A percentile compares a stretch with the other conserved stretches of the same genome.
Evolutionary conservation across 2,797 vertebrate species (phyloP).

Genomic region (Lacerta bilineata): DNA sequence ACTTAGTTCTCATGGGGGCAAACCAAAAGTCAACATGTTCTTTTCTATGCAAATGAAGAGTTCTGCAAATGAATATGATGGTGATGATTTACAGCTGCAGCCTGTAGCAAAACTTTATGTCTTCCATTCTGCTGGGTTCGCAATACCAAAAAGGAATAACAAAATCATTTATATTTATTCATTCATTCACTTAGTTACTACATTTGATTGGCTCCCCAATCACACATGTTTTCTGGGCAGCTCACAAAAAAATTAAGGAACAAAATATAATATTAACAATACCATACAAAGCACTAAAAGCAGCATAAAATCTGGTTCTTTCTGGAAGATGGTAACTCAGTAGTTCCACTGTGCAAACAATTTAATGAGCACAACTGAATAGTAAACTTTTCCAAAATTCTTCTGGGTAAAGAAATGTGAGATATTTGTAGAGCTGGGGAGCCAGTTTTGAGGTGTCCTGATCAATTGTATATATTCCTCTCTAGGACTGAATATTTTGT

Average conservation of each 20-base stretch:
- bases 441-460: background rate
- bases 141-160: background rate
- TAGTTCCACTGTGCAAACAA: background rate
- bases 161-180: background rate
- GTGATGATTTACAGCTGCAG: background rate
- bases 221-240: no score
- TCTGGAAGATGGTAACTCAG: background rate
- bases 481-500: background rate
- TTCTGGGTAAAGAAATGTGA: background rate
- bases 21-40: conserved; percentile 15
- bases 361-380: background rate
- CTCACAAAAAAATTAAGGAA: no score
- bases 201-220: no score
- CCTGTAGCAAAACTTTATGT: background rate
- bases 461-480: background rate
- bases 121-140: no score
- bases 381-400: background rate
- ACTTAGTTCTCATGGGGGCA: background rate
- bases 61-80: background rate
- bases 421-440: background rate
- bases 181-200: no score
- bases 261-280: no score
- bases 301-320: no score
- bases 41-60: conserved; percentile 32
- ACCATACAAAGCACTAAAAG: no score